Evolutionary conservation across 2,888 invertebrate genomes (phyloP), one percentile per base, ranked within the genome.

Genomic region (Apantesis nais): DNA sequence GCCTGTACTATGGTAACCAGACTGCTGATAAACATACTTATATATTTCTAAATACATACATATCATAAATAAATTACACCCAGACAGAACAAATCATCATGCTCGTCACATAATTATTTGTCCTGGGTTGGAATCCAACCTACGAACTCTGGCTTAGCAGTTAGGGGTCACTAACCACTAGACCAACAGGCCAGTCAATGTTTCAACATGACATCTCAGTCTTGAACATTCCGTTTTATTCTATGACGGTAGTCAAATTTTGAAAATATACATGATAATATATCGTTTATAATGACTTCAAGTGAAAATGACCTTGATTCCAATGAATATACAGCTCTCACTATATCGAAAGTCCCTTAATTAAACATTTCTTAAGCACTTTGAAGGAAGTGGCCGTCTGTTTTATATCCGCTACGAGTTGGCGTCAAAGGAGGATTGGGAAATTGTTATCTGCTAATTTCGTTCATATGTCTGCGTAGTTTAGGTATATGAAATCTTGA

Each of bases 331-430:
- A n/a, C n/a, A 41, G 25, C 39, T 39, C 58, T 66, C 41, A 66
- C 31, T 58, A 41, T 12, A 34, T 48, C 22, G 48, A 68, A 25
- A 19, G 63, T 72, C 66, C 61, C 68, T 77, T 78, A 65, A 74
- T 80, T 78, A 74, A 61, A 74, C 34, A 73, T 75, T 74, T 73
- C 71, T 76, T 78, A 77, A 78, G 72, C 62, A 74, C 68, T 77
- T 82, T 69, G 39, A 72, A 83, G 83, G 83, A 83, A 79, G 83
- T 80, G 73, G 70, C 71, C 52, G 83, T 84, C 82, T 83, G 72
- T 77, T 71, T 73, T 77, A 76, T 81, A 83, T 84, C 83, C 83
- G 81, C 61, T 77, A 74, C 63, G 70, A 64, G 67, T 78, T 74
- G 70, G 67, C 73, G 62, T 62, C 67, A 66, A 66, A 66, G 25